These are phyloP conservation scores for Helogale parvula DNA, from an alignment of 2,113 vertebrate genomes.

Conservation along the genomic window DNA sequence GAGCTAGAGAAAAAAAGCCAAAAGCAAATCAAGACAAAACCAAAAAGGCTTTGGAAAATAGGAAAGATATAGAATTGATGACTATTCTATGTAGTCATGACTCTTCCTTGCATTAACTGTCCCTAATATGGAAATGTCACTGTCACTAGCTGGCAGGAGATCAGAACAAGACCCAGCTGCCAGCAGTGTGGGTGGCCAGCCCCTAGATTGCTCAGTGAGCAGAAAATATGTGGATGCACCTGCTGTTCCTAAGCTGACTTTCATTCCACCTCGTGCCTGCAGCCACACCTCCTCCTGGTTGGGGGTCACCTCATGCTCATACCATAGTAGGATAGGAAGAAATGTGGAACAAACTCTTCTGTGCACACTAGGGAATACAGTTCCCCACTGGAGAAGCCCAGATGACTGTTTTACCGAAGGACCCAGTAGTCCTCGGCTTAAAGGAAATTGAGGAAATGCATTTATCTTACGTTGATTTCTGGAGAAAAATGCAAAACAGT, in stretches of 20 bases:
- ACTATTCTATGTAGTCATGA: not conserved
- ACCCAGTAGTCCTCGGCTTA: not conserved
- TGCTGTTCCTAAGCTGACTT: not conserved
- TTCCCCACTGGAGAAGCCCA: not conserved
- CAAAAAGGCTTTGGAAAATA: not conserved
- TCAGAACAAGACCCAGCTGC: constrained; percentile 19
- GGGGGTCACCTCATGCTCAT: not conserved
- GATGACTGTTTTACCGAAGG: not conserved
- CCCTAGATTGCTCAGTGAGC: not conserved
- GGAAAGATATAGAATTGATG: not conserved
- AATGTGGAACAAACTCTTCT: not conserved
- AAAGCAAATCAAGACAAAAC: not conserved
- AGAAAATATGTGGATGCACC: not conserved
- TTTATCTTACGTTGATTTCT: not conserved
- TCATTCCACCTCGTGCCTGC: not conserved
- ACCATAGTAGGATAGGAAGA: not conserved
- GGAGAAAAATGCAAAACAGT: not conserved
- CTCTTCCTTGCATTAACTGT: not conserved
- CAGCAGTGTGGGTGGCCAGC: not conserved
- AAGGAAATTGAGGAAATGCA: not conserved
- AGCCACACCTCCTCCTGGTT: not conserved
- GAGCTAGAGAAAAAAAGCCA: not conserved
- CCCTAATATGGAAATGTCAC: constrained; percentile 47
- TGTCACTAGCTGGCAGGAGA: not conserved
- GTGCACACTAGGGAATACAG: not conserved